Evolutionary conservation across 2,797 vertebrate genomes (phyloP), one percentile per base, ranked within the genome.

Genomic region (Babyrousa celebensis): DNA sequence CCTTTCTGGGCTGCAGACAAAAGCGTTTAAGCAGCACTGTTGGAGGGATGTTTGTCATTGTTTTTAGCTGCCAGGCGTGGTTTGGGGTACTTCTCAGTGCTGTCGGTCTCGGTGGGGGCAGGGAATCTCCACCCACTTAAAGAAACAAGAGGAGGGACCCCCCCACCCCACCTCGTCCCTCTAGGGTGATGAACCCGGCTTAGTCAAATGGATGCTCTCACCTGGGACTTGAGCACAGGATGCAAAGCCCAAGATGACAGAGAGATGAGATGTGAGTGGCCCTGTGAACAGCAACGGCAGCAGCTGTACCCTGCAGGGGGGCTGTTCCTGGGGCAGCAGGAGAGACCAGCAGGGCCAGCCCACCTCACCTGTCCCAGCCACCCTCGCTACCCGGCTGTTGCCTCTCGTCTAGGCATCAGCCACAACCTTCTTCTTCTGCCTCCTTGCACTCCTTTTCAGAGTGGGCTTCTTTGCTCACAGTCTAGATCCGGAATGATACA

Each of bases 391-490:
- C 48, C 20, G 12, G 48, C 40, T 58, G 29, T 18, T 21, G 12
- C 48, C 23, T 20, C 5, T 29, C 1, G 0, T n/a, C 23, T 8
- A 60, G 25, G 16, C 25, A 32, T 16, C n/a, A 70, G 9, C 14
- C 7, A n/a, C 20, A 63, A 80, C 11, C 43, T 23, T 58, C 17
- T 40, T 56, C 21, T 62, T 43, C 65, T 32, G 16, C n/a, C 17
- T 63, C 62, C 62, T 63, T 12, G 0, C 21, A 36, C n/a, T 54
- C 17, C 52, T 74, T 43, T 72, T 23, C 36, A 78, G 36, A 72
- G 58, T 63, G n/a, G 15, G 54, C 21, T 91, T 87, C 32, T 78
- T 86, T 58, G 70, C 63, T 95, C 32, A 78, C 40, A 87, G 25
- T 16, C 25, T 52, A 54, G 23, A 27, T 48, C 40, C n/a, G 29